Conservation (phyloP, 1,140 invertebrate genomes). For the Aleiodes sp. region DNA sequence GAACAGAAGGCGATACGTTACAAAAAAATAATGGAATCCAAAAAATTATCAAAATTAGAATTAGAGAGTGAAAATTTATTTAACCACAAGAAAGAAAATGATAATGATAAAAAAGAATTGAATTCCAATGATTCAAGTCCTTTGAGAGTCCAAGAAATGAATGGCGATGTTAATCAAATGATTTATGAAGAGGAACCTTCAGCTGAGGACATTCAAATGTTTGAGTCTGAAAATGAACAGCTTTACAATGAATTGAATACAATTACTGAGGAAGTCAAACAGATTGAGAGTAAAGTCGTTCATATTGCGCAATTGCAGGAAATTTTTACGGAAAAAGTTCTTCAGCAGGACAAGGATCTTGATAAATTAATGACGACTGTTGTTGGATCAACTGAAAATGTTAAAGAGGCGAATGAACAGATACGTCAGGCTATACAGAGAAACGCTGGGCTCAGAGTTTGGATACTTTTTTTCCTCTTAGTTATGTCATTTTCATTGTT, state of each 20-base stretch:
- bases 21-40: conserved; percentile 83
- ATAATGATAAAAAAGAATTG: conserved; percentile 50
- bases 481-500: conserved; percentile 95
- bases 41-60: conserved; percentile 80
- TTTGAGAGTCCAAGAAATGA: conserved; percentile 58
- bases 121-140: conserved; percentile 46
- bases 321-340: conserved; percentile 96
- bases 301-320: conserved; percentile 97
- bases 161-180: conserved; percentile 51
- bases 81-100: conserved; percentile 41
- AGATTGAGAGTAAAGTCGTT: conserved; percentile 91
- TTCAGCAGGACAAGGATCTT: conserved; percentile 93
- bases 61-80: conserved; percentile 45
- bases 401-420: conserved; percentile 96
- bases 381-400: conserved; percentile 92
- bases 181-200: conserved; percentile 74
- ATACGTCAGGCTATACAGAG: conserved; percentile 95
- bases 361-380: conserved; percentile 88
- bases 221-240: conserved; percentile 85
- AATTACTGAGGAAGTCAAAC: conserved; percentile 77
- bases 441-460: conserved; percentile 92
- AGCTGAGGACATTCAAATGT: conserved; percentile 90
- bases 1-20: conserved; percentile 88
- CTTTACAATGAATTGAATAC: conserved; percentile 88
- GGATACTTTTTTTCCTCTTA: conserved; percentile 93